Conservation (phyloP, 2,797 vertebrate genomes). For the Aulostomus chinensis region DNA sequence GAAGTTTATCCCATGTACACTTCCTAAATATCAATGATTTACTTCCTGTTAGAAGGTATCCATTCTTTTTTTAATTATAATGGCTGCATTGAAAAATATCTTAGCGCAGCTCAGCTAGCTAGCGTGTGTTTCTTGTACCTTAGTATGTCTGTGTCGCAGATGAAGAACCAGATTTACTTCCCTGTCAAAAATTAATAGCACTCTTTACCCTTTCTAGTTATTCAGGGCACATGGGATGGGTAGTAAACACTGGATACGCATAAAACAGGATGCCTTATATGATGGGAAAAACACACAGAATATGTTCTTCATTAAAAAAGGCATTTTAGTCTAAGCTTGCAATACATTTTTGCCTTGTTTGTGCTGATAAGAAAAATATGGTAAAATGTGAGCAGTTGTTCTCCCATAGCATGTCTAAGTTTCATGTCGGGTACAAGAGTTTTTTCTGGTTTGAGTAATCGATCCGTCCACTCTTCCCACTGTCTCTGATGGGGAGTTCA, state of each 20-base stretch:
- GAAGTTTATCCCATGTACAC: no score
- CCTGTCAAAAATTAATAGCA: slow-evolving; percentile 27
- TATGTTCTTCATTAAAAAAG: slow-evolving; percentile 14
- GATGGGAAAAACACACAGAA: neutral
- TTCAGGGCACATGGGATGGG: slow-evolving; percentile 32
- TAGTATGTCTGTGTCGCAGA: neutral
- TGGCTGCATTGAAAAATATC: no score
- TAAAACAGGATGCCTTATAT: slow-evolving; percentile 8
- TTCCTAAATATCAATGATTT: no score
- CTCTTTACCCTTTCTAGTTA: slow-evolving; percentile 21
- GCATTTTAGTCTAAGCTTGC: neutral
- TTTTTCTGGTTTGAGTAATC: slow-evolving; percentile 17
- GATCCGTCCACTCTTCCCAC: neutral
- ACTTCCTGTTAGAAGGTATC: no score
- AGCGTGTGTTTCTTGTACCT: no score
- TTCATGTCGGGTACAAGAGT: neutral
- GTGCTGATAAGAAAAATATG: neutral
- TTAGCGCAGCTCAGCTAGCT: no score
- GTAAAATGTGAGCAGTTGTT: neutral
- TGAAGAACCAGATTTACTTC: slow-evolving; percentile 12
- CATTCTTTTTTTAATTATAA: no score
- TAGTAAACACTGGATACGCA: slow-evolving; percentile 15
- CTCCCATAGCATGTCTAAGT: neutral
- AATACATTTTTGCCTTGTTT: neutral
- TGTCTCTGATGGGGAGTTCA: slow-evolving; percentile 1